A percentile compares a stretch with the other conserved stretches of the same genome.
phyloP scores from a whole-genome alignment of 1,140 invertebrate species.

The Drosophila seguyi region DNA sequence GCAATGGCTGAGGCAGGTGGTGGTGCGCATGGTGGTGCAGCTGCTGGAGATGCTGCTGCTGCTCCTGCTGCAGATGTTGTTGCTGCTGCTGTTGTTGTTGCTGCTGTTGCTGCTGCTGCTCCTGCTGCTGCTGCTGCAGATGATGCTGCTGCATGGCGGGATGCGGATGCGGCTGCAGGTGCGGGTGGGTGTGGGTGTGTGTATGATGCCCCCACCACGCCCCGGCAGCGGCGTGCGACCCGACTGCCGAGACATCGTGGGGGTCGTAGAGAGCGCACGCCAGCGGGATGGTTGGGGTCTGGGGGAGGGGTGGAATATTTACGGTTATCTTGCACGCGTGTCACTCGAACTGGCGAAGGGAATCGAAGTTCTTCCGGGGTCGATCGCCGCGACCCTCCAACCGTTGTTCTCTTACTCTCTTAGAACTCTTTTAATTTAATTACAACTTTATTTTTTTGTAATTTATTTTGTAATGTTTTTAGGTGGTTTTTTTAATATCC shows the following conservation, averaged over 20 bases:
- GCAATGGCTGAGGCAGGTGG: slow-evolving; percentile 74
- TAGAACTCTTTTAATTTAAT: background rate
- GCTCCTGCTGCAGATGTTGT: slow-evolving; percentile 57
- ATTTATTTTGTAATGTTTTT: slow-evolving; percentile 18
- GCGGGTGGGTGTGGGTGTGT: slow-evolving; percentile 70
- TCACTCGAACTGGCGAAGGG: slow-evolving; percentile 54
- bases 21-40: slow-evolving; percentile 76
- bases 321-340: slow-evolving; percentile 85
- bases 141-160: slow-evolving; percentile 66
- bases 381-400: slow-evolving; percentile 53
- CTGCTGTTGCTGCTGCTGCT: slow-evolving; percentile 51
- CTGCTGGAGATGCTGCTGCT: slow-evolving; percentile 72
- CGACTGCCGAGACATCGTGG: slow-evolving; percentile 86
- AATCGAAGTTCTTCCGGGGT: slow-evolving; percentile 28
- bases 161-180: slow-evolving; percentile 62
- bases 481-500: slow-evolving; percentile 29
- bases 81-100: slow-evolving; percentile 61
- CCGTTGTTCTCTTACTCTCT: slow-evolving; percentile 8
- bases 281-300: slow-evolving; percentile 85
- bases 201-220: slow-evolving; percentile 85
- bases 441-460: slow-evolving; percentile 9
- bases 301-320: slow-evolving; percentile 85
- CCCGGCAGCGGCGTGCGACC: slow-evolving; percentile 86
- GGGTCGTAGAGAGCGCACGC: slow-evolving; percentile 86
- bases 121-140: slow-evolving; percentile 63